phyloP scores from a whole-genome alignment of 2,797 vertebrate species.

The Steatocranus sp. region DNA sequence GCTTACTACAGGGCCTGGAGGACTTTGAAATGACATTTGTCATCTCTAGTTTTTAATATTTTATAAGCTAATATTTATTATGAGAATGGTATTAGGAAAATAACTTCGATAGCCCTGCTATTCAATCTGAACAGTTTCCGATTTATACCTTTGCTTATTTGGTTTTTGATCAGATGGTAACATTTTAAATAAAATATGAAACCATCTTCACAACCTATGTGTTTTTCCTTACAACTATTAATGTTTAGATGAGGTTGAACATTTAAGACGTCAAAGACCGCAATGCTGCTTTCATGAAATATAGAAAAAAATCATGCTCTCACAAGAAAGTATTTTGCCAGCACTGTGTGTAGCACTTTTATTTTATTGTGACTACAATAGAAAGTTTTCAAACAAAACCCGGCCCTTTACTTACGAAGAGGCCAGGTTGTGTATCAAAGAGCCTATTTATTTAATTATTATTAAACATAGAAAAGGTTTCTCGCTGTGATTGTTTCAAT shows the following conservation, averaged over 20 bases:
- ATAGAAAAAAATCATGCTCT: not conserved
- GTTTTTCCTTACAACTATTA: not conserved
- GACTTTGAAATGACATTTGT: not conserved
- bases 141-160: not conserved
- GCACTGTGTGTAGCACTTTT: not conserved
- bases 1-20: not conserved
- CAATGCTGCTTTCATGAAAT: not conserved
- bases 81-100: not conserved
- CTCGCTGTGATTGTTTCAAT: conserved; percentile 41
- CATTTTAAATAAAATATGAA: not conserved
- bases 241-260: not conserved
- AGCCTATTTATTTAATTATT: not conserved
- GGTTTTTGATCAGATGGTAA: not conserved
- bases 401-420: not conserved
- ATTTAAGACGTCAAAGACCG: not conserved
- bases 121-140: not conserved
- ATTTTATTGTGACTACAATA: not conserved
- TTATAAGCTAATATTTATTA: not conserved
- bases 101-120: not conserved
- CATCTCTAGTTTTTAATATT: not conserved
- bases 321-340: not conserved
- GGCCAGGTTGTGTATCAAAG: not conserved
- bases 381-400: not conserved
- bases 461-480: conserved; percentile 1
- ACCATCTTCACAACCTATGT: not conserved